Conservation (phyloP, 2,113 vertebrate species). For the Cebidichthys violaceus region DNA sequence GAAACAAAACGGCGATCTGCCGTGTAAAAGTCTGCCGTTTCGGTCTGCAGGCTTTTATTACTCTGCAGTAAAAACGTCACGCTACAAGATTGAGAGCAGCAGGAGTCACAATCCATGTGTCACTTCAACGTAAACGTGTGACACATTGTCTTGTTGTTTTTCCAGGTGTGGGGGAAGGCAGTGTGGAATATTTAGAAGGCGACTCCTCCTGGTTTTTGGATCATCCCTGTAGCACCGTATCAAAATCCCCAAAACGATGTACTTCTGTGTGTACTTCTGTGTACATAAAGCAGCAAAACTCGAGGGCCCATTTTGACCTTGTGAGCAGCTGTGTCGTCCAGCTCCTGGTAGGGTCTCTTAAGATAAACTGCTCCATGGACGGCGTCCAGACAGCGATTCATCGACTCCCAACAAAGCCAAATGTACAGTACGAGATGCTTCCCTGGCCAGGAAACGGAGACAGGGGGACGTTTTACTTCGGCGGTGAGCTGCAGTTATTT, state of each 20-base stretch:
- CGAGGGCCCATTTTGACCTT: conserved; percentile 27
- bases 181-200: not conserved
- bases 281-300: not conserved
- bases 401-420: conserved; percentile 26
- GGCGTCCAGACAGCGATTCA: conserved; percentile 41
- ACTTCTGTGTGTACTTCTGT: not conserved
- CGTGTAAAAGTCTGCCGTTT: too few species aligned
- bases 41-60: not conserved
- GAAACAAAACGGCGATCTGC: too few species aligned
- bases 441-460: conserved; percentile 13
- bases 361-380: conserved; percentile 32
- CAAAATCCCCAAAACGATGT: not conserved
- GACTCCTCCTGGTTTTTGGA: not conserved
- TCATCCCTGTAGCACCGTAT: not conserved
- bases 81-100: not conserved
- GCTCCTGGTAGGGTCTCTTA: conserved; percentile 7
- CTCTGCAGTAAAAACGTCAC: not conserved
- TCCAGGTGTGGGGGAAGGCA: too few species aligned
- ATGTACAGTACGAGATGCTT: conserved; percentile 22
- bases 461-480: conserved; percentile 24
- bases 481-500: conserved; percentile 48
- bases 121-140: too few species aligned
- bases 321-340: conserved; percentile 10
- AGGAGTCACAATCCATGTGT: not conserved
- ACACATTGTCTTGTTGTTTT: too few species aligned